Percentiles rank a stretch among this genome's conserved stretches.
phyloP scores from a whole-genome alignment of 2,888 invertebrate genomes.

The Gasteruption jaculator region DNA sequence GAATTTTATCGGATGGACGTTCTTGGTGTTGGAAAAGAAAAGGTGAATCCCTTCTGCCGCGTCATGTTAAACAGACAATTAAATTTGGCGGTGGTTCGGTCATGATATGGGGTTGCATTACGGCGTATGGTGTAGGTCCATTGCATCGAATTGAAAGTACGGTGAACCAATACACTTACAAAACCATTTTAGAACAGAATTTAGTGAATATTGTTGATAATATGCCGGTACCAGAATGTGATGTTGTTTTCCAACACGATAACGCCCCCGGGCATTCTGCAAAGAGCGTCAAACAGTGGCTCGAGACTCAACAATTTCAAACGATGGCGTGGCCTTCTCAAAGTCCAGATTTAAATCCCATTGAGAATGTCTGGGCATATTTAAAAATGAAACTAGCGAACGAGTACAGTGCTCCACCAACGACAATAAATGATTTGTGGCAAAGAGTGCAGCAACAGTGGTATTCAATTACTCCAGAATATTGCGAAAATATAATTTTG shows the following conservation, averaged over 20 bases:
- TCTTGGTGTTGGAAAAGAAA: constrained; percentile 20
- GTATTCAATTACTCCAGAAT: too few species aligned
- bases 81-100: constrained; percentile 20
- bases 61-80: constrained; percentile 19
- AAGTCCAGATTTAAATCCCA: constrained; percentile 14
- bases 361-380: constrained; percentile 11
- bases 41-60: constrained; percentile 16
- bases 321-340: constrained; percentile 8
- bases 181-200: constrained; percentile 11
- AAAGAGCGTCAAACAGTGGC: constrained; percentile 1
- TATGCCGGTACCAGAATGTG: constrained; percentile 14
- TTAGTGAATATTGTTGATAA: constrained; percentile 7
- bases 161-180: constrained; percentile 14
- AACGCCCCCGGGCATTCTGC: constrained; percentile 1
- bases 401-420: constrained; percentile 8
- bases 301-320: constrained; percentile 2
- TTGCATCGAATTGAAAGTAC: constrained; percentile 13
- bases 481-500: too few species aligned
- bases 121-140: constrained; percentile 11
- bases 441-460: too few species aligned
- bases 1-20: constrained; percentile 21
- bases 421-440: constrained; percentile 3
- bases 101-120: constrained; percentile 16
- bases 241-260: constrained; percentile 8
- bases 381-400: constrained; percentile 2